These are phyloP conservation scores for Drosophila mercatorum DNA, from an alignment of 2,888 invertebrate species.

Conservation along the genomic window DNA sequence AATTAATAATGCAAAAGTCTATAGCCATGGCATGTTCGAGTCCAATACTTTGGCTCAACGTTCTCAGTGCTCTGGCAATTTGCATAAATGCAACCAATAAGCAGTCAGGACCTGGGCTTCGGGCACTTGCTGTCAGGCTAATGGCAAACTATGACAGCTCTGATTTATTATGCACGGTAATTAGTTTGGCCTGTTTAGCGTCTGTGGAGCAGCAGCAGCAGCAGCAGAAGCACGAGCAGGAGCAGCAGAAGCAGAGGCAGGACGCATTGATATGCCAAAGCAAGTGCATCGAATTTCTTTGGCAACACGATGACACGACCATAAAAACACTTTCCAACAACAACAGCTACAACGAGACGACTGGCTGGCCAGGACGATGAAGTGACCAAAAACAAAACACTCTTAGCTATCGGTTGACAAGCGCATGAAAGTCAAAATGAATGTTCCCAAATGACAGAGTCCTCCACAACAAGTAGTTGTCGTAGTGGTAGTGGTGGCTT, in stretches of 20 bases:
- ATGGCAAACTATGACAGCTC: constrained; percentile 74
- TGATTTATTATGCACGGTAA: constrained; percentile 76
- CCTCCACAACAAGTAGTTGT: constrained; percentile 1
- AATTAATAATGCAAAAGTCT: constrained; percentile 70
- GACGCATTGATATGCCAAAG: constrained; percentile 51
- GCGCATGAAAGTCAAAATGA: constrained; percentile 68
- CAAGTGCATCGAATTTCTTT: constrained; percentile 64
- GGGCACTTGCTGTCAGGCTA: constrained; percentile 58
- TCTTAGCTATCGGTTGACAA: constrained; percentile 60
- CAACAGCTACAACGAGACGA: constrained; percentile 11
- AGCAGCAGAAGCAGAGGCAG: neutral
- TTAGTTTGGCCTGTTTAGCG: constrained; percentile 77
- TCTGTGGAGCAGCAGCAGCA: constrained; percentile 20
- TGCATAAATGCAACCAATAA: constrained; percentile 71
- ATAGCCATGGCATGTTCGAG: constrained; percentile 27
- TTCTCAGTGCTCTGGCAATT: constrained; percentile 46
- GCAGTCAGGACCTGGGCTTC: constrained; percentile 16
- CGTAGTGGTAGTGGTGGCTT: neutral
- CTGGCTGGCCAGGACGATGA: constrained; percentile 30
- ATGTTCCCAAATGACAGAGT: constrained; percentile 60
- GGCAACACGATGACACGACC: constrained; percentile 45
- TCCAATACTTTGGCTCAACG: constrained; percentile 22
- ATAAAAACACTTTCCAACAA: constrained; percentile 16
- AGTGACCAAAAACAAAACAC: constrained; percentile 67
- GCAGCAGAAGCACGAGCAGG: constrained; percentile 3